Evolutionary conservation across 2,888 invertebrate species (phyloP).

Genomic region (Dermolepida albohirtum): DNA sequence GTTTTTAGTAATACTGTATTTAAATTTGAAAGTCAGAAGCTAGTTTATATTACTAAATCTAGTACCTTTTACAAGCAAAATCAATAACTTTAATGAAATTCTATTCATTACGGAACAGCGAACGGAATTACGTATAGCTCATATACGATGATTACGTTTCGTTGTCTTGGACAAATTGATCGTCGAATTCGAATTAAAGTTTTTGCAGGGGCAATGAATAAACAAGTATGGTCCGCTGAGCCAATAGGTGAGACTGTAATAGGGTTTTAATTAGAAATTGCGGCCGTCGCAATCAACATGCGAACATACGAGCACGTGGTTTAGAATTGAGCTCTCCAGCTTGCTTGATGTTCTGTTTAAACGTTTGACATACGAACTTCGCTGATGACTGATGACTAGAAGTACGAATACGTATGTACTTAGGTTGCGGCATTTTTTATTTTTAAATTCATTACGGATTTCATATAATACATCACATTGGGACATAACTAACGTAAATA

Average conservation of each 20-base stretch:
- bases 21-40: slow-evolving; percentile 2
- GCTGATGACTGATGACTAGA: slow-evolving; percentile 11
- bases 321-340: slow-evolving; percentile 17
- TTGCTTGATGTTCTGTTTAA: slow-evolving; percentile 9
- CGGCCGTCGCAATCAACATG: slow-evolving; percentile 40
- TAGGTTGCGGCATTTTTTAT: too few species aligned
- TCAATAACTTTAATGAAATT: slow-evolving; percentile 35
- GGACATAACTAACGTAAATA: too few species aligned
- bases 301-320: slow-evolving; percentile 31
- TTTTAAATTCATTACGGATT: too few species aligned
- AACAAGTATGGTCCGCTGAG: slow-evolving; percentile 47
- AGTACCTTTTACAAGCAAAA: slow-evolving; percentile 25
- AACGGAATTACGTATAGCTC: slow-evolving; percentile 45
- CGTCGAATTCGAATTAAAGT: slow-evolving; percentile 63
- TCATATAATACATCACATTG: too few species aligned
- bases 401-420: too few species aligned
- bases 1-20: background rate
- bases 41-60: slow-evolving; percentile 22
- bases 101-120: slow-evolving; percentile 17
- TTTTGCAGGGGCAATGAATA: slow-evolving; percentile 54
- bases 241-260: slow-evolving; percentile 53
- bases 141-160: slow-evolving; percentile 59
- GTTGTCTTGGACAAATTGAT: slow-evolving; percentile 65
- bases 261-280: slow-evolving; percentile 61
- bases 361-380: slow-evolving; percentile 20